Conservation (phyloP, 2,113 vertebrate genomes). For the Apodemus sylvaticus region DNA sequence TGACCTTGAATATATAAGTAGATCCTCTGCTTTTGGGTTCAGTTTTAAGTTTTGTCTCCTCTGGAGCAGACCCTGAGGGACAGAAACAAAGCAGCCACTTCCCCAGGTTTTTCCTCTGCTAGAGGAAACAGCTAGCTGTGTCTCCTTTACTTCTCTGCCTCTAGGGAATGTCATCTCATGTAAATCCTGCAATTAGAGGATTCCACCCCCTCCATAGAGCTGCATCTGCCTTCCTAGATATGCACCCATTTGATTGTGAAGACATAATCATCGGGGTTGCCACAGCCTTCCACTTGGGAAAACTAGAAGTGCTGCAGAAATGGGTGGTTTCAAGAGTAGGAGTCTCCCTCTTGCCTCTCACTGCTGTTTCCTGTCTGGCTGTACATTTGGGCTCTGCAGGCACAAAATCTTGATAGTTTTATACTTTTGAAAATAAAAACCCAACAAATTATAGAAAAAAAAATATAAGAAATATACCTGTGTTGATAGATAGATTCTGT, state of each 20-base stretch:
- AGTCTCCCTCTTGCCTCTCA: not conserved
- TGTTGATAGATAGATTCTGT: not conserved
- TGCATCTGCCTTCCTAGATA: slow-evolving; percentile 64
- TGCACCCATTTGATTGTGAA: slow-evolving; percentile 52
- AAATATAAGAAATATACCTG: not conserved
- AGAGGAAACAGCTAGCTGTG: not conserved
- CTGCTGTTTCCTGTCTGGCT: not conserved
- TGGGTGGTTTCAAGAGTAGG: slow-evolving; percentile 17
- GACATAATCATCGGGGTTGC: slow-evolving; percentile 47
- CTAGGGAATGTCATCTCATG: slow-evolving; percentile 69
- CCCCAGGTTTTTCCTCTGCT: not conserved
- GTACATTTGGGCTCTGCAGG: not conserved
- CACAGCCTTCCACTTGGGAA: not conserved
- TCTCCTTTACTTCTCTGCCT: slow-evolving; percentile 27
- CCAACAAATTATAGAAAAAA: not conserved
- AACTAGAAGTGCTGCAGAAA: not conserved
- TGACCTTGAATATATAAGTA: not conserved
- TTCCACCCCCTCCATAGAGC: slow-evolving; percentile 53
- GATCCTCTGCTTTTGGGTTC: not conserved
- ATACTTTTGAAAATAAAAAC: not conserved
- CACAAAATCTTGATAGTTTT: not conserved
- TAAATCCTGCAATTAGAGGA: slow-evolving; percentile 78
- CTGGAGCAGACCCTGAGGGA: not conserved
- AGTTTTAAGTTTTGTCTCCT: not conserved
- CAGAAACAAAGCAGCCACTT: not conserved